Evolutionary conservation across 2,888 invertebrate species (phyloP), one percentile per base, ranked within the genome.

Genomic region (Nesidiocoris tenuis): DNA sequence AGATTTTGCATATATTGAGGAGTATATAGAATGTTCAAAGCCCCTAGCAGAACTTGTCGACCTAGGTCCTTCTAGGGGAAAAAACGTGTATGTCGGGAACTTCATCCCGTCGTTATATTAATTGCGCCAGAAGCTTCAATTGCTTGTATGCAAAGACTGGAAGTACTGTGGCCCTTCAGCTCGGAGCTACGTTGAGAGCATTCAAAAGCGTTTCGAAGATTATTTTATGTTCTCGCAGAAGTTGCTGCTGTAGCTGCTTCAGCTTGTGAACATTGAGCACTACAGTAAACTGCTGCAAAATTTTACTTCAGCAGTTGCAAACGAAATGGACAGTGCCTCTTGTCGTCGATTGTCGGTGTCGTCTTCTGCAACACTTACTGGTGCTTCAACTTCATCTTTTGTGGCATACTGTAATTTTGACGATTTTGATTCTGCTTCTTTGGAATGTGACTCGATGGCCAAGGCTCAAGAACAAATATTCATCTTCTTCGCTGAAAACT

Each of bases 1-100:
- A 3, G 75, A 75, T 0, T 75, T 68, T 21, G 12, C 18, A 7
- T 75, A 75, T 22, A 61, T 75, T 18, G 9, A 25, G 5, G 75
- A 75, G 23, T 75, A 67, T 23, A 23, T 61, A 0, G 17, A 24
- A 19, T 54, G 25, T 54, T 59, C 68, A 0, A 23, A n/a, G 17
- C 68, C 68, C 0, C 0, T 75, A 19, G 68, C 68, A 2, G 68
- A 23, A 39, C 22, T 61, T 2, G 1, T 75, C 9, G 68, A 59
- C 55, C 23, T 75, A n/a, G n/a, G n/a, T n/a, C n/a, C n/a, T n/a
- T n/a, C n/a, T n/a, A n/a, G n/a, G n/a, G n/a, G n/a, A n/a, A n/a
- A n/a, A n/a, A n/a, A 75, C 1, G 1, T 9, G 1, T 75, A 39
- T 19, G 61, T 61, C 1, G 64, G 74, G n/a, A 25, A 9, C 19